phyloP scores from a whole-genome alignment of 2,797 vertebrate species.

The Tapera naevia region DNA sequence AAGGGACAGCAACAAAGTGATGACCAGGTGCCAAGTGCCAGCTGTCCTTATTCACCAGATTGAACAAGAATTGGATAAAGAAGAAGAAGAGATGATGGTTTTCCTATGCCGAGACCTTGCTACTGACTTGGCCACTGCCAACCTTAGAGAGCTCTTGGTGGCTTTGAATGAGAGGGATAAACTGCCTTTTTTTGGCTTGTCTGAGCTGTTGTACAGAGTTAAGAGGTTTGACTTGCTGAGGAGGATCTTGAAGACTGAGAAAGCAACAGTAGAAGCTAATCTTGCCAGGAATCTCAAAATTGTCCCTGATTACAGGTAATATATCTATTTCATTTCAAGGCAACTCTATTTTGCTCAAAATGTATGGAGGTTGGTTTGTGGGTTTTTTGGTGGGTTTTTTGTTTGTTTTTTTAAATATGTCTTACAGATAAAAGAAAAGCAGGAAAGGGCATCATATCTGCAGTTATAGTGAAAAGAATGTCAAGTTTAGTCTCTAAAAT shows the following conservation, averaged over 20 bases:
- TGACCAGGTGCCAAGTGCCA: slow-evolving; percentile 62
- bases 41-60: slow-evolving; percentile 78
- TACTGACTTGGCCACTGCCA: slow-evolving; percentile 27
- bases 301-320: slow-evolving; percentile 87
- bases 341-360: not conserved
- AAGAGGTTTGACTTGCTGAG: slow-evolving; percentile 87
- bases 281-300: slow-evolving; percentile 51
- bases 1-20: slow-evolving; percentile 30
- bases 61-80: slow-evolving; percentile 77
- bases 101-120: slow-evolving; percentile 82
- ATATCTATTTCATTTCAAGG: not conserved
- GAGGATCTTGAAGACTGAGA: slow-evolving; percentile 74
- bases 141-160: slow-evolving; percentile 75
- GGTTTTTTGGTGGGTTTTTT: not conserved
- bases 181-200: slow-evolving; percentile 54
- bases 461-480: not conserved
- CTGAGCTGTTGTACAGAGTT: slow-evolving; percentile 81
- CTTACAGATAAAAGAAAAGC: not conserved
- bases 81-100: slow-evolving; percentile 78
- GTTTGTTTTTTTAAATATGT: not conserved
- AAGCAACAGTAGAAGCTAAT: slow-evolving; percentile 69
- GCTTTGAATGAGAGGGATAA: slow-evolving; percentile 63
- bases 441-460: not conserved
- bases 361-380: not conserved
- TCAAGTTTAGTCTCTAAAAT: not conserved